Base-by-base conservation (phyloP, 1,140 invertebrate species). In the Aethina tumida region DNA sequence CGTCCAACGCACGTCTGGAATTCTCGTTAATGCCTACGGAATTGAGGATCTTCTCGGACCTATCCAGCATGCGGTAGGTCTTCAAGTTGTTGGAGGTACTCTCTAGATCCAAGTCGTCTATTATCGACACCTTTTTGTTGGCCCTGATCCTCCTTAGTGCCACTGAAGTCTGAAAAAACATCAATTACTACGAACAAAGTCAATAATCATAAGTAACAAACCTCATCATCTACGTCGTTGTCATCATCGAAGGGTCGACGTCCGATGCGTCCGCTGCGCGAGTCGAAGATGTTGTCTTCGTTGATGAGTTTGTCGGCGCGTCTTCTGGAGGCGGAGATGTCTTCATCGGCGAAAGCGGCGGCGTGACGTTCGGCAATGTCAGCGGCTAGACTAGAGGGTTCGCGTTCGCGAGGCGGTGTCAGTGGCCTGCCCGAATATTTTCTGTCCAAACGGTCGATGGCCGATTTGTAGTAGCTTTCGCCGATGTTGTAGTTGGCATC, bases 401-500 rank as follows among this genome's bases (percentile, higher is more conserved):
- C 49, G 10, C 55, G 56, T 8, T 61, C 59, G 3, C 58, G 57
- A 21, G 45, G 47, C 5, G 65, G 57, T 22, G 67, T 71, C 22
- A 63, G 56, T 30, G 58, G 69, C 27, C 58, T 62, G 2, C 65
- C 67, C 18, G 74, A 70, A 46, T 73, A 71, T 60, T 82, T 82
- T 35, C 78, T 69, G 56, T 85, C 79, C 47, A 85, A 60, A 36
- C 77, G 68, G 57, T 84, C 79, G 13, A 85, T 66, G 46, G 80
- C 74, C 8, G 78, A 73, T 42, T 75, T 77, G 63, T 84, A 84
- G 57, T 83, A 82, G 46, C 77, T 80, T 56, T 84, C 77, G 26
- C 81, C 80, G 57, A 81, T 80, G 62, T 82, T 75, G 60, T 84
- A 84, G 55, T 84, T 85, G 58, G 79, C 81, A 52, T 82, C 78